Evolutionary conservation across 2,888 invertebrate species (phyloP).

Genomic region (Idaea dimidiata): DNA sequence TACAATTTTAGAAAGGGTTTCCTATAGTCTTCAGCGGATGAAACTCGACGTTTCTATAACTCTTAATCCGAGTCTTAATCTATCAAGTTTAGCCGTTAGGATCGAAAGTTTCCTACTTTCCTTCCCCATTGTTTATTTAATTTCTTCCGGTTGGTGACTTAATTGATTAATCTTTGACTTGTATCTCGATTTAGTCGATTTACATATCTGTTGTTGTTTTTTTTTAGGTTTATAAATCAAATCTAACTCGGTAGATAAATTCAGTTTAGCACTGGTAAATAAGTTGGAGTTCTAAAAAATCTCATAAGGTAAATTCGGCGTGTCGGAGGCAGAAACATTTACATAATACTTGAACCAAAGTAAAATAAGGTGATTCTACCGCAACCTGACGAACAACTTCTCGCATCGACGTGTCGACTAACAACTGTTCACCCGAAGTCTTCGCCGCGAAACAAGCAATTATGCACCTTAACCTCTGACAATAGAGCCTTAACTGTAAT

Average conservation of each 20-base stretch:
- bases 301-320: background rate
- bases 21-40: constrained; percentile 25
- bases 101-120: constrained; percentile 19
- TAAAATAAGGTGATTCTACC: constrained; percentile 56
- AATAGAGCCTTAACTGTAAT: constrained; percentile 36
- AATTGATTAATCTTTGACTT: constrained; percentile 17
- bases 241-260: background rate
- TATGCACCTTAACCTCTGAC: constrained; percentile 40
- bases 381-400: constrained; percentile 58
- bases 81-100: constrained; percentile 27
- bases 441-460: constrained; percentile 38
- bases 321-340: constrained; percentile 36
- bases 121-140: constrained; percentile 26
- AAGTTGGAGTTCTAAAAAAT: background rate
- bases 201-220: background rate
- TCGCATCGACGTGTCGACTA: constrained; percentile 57
- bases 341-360: constrained; percentile 40
- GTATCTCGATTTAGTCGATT: constrained; percentile 23
- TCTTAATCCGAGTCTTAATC: constrained; percentile 29
- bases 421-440: constrained; percentile 49
- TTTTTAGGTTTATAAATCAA: background rate
- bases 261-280: background rate
- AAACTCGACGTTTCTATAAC: constrained; percentile 25
- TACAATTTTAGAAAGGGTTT: constrained; percentile 34
- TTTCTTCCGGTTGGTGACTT: constrained; percentile 16